Evolutionary conservation across 1,140 invertebrate species (phyloP).

Genomic region (Caenorhabditis tropicalis): DNA sequence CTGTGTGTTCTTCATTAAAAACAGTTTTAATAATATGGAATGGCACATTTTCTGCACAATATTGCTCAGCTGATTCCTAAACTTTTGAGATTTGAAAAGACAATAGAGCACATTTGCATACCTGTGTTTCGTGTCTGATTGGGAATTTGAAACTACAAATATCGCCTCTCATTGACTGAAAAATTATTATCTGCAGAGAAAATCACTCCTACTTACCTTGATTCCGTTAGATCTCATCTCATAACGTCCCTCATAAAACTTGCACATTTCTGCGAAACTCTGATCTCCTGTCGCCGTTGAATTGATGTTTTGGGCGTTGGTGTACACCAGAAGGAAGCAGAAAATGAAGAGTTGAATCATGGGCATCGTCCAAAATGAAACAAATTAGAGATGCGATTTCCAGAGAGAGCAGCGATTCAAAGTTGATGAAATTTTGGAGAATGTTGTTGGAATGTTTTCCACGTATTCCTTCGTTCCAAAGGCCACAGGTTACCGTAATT

Average conservation of each 20-base stretch:
- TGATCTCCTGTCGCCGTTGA: too few species aligned
- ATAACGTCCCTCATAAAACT: neutral
- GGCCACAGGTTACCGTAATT: too few species aligned
- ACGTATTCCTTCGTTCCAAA: too few species aligned
- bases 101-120: neutral
- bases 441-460: too few species aligned
- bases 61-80: neutral
- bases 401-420: too few species aligned
- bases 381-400: too few species aligned
- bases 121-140: neutral
- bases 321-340: neutral
- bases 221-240: neutral
- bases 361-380: too few species aligned
- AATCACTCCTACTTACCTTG: too few species aligned
- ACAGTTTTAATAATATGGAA: neutral
- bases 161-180: neutral
- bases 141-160: neutral
- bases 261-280: neutral
- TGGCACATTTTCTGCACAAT: neutral
- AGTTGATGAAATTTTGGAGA: too few species aligned
- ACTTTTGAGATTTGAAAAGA: neutral
- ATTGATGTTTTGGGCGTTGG: neutral
- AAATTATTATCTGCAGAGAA: too few species aligned
- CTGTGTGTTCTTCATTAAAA: neutral
- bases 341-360: neutral